Evolutionary conservation across 2,113 vertebrate species (phyloP).

Genomic region (Tetrao urogallus): DNA sequence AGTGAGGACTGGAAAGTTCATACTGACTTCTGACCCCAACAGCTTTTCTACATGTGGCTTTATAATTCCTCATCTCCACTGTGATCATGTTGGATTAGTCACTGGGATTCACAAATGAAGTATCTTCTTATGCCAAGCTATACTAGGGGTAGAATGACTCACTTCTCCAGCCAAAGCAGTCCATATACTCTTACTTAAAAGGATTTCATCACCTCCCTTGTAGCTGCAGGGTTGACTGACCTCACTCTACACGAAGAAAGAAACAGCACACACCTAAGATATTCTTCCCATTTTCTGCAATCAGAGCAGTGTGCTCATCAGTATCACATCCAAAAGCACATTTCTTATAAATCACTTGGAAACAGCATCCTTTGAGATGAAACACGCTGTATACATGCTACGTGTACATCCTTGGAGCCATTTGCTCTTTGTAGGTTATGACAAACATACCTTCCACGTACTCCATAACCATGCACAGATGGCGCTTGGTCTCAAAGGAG

Average conservation of each 20-base stretch:
- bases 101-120: background rate
- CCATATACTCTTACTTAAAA: background rate
- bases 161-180: background rate
- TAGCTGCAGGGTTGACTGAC: background rate
- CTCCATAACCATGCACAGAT: conserved; percentile 99
- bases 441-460: conserved; percentile 91
- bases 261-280: background rate
- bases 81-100: background rate
- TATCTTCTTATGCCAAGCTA: background rate
- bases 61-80: background rate
- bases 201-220: background rate
- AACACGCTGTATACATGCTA: too few relatives aligned
- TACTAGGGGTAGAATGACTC: background rate
- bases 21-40: background rate
- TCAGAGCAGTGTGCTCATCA: background rate
- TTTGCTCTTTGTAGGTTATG: background rate
- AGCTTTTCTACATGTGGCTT: background rate
- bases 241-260: background rate
- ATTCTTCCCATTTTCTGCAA: background rate
- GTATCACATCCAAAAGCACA: background rate
- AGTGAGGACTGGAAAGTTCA: background rate
- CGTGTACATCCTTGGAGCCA: background rate
- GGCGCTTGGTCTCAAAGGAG: conserved; percentile 94
- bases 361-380: background rate
- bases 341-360: background rate